These are phyloP conservation scores for Cydia pomonella DNA, from an alignment of 1,140 invertebrate species.

Conservation along the genomic window DNA sequence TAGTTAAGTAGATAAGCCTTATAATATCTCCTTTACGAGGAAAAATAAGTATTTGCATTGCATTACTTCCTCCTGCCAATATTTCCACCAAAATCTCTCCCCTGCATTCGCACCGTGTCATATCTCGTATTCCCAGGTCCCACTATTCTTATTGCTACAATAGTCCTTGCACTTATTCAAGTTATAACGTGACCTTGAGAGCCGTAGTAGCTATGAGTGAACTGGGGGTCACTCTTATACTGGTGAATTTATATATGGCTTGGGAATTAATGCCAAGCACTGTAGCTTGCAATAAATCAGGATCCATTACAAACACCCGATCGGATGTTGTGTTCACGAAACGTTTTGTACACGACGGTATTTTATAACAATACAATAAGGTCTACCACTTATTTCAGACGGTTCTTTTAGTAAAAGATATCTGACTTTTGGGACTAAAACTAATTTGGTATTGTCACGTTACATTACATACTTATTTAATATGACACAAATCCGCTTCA, in stretches of 20 bases:
- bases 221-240: neutral
- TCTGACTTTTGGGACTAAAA: too few species aligned
- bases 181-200: neutral
- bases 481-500: too few species aligned
- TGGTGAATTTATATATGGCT: neutral
- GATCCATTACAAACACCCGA: conserved; percentile 9
- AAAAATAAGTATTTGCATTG: neutral
- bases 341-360: neutral
- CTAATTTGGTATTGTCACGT: too few species aligned
- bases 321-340: neutral
- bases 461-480: too few species aligned
- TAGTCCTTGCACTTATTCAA: neutral
- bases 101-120: neutral
- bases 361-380: neutral
- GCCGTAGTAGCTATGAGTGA: neutral
- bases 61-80: neutral
- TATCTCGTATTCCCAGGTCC: neutral
- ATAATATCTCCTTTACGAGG: too few species aligned
- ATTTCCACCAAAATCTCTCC: neutral
- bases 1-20: too few species aligned
- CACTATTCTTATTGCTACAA: neutral
- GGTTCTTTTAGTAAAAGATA: too few species aligned
- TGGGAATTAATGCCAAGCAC: neutral
- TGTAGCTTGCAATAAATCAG: conserved; percentile 22
- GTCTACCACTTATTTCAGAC: too few species aligned